phyloP scores from a whole-genome alignment of 1,140 invertebrate genomes.

The Drosophila lacteicornis region DNA sequence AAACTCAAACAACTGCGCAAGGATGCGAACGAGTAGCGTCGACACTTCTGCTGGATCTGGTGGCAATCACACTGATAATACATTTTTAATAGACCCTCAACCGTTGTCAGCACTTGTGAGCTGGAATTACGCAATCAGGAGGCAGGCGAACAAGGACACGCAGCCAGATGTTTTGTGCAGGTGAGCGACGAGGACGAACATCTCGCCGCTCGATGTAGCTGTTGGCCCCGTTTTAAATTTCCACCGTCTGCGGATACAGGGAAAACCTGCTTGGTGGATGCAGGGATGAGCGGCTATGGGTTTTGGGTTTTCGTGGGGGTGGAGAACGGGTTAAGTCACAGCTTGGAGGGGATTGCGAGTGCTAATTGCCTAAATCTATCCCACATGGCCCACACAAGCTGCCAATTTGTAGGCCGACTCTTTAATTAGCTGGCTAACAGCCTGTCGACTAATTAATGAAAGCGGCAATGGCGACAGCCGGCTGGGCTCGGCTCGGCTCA shows the following conservation, averaged over 20 bases:
- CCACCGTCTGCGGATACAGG: not conserved
- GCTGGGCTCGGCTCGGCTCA: not conserved
- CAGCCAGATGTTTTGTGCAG: conserved; percentile 38
- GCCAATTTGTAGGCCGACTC: conserved; percentile 65
- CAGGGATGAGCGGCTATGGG: not conserved
- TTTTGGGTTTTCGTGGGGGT: conserved; percentile 3
- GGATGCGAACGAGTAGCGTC: not conserved
- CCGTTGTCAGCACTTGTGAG: conserved; percentile 60
- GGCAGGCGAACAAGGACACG: conserved; percentile 24
- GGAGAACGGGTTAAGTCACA: conserved; percentile 19
- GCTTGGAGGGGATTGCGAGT: conserved; percentile 26
- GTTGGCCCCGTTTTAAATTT: conserved; percentile 44
- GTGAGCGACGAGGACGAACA: conserved; percentile 36
- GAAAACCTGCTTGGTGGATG: not conserved
- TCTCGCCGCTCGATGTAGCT: conserved; percentile 15
- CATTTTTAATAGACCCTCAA: conserved; percentile 68
- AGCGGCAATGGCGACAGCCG: conserved; percentile 25
- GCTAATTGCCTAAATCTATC: conserved; percentile 77
- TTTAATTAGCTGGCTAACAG: conserved; percentile 69
- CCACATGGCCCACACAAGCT: conserved; percentile 71
- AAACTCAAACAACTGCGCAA: conserved; percentile 33
- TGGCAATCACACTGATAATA: conserved; percentile 58
- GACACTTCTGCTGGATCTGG: conserved; percentile 35
- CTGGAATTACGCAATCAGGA: conserved; percentile 58
- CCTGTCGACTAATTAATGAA: conserved; percentile 62